A percentile compares a stretch with the other conserved stretches of the same genome.
These are phyloP conservation scores for Oreocharis arfaki DNA, from an alignment of 2,113 vertebrate species.

Conservation along the genomic window DNA sequence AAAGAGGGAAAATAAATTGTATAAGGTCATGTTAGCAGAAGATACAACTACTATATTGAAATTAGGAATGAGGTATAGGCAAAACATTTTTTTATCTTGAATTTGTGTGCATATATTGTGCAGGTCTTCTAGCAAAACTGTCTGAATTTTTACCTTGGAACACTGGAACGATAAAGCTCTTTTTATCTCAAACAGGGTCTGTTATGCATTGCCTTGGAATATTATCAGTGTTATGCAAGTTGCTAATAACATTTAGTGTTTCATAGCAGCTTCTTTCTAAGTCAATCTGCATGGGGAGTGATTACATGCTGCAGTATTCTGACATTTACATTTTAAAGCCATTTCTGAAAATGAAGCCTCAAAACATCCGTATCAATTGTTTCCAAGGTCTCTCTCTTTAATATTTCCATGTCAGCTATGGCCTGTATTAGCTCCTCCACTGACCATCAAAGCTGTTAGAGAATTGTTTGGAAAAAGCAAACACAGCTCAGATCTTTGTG, in stretches of 20 bases:
- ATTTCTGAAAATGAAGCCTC: neutral
- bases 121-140: neutral
- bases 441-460: neutral
- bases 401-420: neutral
- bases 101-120: neutral
- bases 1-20: neutral
- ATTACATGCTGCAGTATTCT: neutral
- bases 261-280: neutral
- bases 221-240: neutral
- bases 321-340: neutral
- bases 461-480: neutral
- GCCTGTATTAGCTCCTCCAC: neutral
- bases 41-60: neutral
- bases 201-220: neutral
- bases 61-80: neutral
- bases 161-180: neutral
- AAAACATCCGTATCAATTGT: neutral
- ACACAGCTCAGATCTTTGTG: neutral
- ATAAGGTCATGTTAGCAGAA: neutral
- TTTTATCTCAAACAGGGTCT: constrained; percentile 18
- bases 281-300: neutral
- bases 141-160: neutral
- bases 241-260: neutral
- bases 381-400: neutral
- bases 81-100: neutral